These are phyloP conservation scores for Galerucella calmariensis DNA, from an alignment of 2,888 invertebrate species.

Conservation along the genomic window DNA sequence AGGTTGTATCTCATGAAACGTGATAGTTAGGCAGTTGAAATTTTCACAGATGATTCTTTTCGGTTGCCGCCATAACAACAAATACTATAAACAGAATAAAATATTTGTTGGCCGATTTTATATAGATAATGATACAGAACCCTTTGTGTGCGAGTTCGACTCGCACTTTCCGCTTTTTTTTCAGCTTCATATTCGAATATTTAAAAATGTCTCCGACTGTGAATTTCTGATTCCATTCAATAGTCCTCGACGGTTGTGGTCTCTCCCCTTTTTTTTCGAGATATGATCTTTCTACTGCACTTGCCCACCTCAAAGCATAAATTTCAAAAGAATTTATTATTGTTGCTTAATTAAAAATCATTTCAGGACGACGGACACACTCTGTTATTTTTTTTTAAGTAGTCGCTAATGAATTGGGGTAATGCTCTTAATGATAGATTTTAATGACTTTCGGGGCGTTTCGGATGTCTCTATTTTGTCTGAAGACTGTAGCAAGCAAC, in stretches of 20 bases:
- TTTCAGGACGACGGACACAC: constrained; percentile 33
- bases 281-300: constrained; percentile 54
- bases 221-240: neutral
- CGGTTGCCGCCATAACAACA: no score
- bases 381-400: constrained; percentile 36
- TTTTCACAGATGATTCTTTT: no score
- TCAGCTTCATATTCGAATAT: no score
- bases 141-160: no score
- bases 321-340: constrained; percentile 51
- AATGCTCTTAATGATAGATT: constrained; percentile 28
- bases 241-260: neutral
- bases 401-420: constrained; percentile 43
- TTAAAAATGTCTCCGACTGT: neutral
- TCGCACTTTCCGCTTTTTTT: no score
- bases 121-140: no score
- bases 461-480: constrained; percentile 31
- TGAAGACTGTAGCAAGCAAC: neutral
- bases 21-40: no score
- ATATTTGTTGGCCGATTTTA: no score
- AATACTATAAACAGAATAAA: no score
- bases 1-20: no score
- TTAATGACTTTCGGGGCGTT: constrained; percentile 29
- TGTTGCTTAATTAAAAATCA: constrained; percentile 51
- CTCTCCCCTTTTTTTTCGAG: constrained; percentile 20
- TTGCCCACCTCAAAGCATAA: constrained; percentile 53